Evolutionary conservation across 1,140 invertebrate species (phyloP).

Genomic region (Polypedilum vanderplanki): DNA sequence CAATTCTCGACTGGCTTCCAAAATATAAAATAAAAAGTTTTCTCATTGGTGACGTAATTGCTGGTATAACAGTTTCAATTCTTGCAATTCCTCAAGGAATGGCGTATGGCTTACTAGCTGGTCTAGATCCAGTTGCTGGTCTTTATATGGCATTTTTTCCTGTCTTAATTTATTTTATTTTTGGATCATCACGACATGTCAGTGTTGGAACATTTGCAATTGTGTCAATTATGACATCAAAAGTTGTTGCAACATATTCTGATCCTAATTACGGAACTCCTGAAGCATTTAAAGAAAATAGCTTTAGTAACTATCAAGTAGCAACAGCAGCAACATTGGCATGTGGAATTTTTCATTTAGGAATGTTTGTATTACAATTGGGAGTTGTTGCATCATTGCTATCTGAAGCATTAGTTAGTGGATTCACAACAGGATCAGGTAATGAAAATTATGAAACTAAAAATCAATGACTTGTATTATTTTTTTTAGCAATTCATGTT

Average conservation of each 20-base stretch:
- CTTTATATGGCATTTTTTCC: conserved; percentile 82
- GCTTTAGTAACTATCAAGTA: conserved; percentile 33
- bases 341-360: conserved; percentile 50
- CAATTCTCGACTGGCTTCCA: conserved; percentile 62
- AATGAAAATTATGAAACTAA: neutral
- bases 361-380: conserved; percentile 72
- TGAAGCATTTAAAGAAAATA: neutral
- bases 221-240: conserved; percentile 59
- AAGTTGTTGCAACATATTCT: conserved; percentile 47
- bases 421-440: conserved; percentile 83
- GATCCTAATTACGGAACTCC: conserved; percentile 33
- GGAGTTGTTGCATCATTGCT: conserved; percentile 77
- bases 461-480: neutral
- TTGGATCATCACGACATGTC: conserved; percentile 71
- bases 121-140: conserved; percentile 66
- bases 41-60: conserved; percentile 59
- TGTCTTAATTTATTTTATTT: conserved; percentile 65
- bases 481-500: neutral
- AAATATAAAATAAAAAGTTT: conserved; percentile 59
- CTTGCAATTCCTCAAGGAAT: conserved; percentile 92
- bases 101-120: conserved; percentile 70
- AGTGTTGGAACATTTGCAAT: conserved; percentile 72
- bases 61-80: conserved; percentile 79
- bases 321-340: conserved; percentile 38
- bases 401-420: conserved; percentile 82